These are phyloP conservation scores for Chaenodraco wilsoni DNA, from an alignment of 2,797 vertebrate genomes.

Conservation along the genomic window DNA sequence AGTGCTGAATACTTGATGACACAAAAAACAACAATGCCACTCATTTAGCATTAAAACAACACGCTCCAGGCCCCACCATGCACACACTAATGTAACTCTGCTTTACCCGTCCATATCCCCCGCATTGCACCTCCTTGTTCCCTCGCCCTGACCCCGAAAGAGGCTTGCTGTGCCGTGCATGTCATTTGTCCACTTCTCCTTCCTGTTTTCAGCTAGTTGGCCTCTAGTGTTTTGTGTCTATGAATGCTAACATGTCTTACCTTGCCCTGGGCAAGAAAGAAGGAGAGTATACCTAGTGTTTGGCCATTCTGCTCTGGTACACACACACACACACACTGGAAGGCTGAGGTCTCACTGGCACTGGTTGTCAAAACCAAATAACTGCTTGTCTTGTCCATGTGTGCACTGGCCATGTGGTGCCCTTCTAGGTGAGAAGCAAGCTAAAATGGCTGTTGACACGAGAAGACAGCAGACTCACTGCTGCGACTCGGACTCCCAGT, in stretches of 20 bases:
- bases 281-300: slow-evolving; percentile 67
- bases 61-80: neutral
- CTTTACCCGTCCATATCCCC: slow-evolving; percentile 42
- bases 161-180: slow-evolving; percentile 63
- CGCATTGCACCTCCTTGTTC: slow-evolving; percentile 31
- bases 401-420: slow-evolving; percentile 75
- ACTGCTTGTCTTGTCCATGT: slow-evolving; percentile 69
- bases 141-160: slow-evolving; percentile 55
- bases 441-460: slow-evolving; percentile 72
- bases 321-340: slow-evolving; percentile 54
- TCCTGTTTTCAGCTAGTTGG: slow-evolving; percentile 68
- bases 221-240: slow-evolving; percentile 71
- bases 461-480: slow-evolving; percentile 66
- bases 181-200: slow-evolving; percentile 66
- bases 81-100: slow-evolving; percentile 38
- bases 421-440: slow-evolving; percentile 67
- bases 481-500: slow-evolving; percentile 45
- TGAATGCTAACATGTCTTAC: slow-evolving; percentile 78
- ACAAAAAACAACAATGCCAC: slow-evolving; percentile 57
- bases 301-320: slow-evolving; percentile 66
- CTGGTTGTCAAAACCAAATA: slow-evolving; percentile 80
- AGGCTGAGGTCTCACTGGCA: slow-evolving; percentile 71
- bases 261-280: slow-evolving; percentile 80
- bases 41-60: slow-evolving; percentile 53
- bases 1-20: slow-evolving; percentile 72